Percentiles rank a stretch among this genome's conserved stretches.
These are phyloP conservation scores for Oxyruncus cristatus DNA, from an alignment of 2,113 vertebrate genomes.

Conservation along the genomic window DNA sequence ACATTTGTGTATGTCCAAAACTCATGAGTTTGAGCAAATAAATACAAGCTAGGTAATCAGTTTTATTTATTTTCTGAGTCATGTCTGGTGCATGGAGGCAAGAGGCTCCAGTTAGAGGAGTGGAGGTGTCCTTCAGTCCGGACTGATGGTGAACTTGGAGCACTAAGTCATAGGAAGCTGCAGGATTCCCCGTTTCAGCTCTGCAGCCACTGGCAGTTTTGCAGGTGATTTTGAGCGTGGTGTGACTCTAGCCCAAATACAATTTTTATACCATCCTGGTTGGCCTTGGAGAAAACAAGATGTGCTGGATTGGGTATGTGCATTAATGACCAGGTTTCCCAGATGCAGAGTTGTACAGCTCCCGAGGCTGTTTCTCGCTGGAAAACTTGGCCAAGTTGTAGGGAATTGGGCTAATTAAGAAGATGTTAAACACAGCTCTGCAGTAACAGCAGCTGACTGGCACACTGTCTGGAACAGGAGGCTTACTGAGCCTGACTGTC, in stretches of 20 bases:
- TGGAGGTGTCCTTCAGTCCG: neutral
- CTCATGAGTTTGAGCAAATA: conserved; percentile 15
- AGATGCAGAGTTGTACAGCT: neutral
- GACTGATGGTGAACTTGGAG: neutral
- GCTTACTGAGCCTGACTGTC: neutral
- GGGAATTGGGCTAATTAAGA: conserved; percentile 51
- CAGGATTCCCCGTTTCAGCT: rapidly evolving
- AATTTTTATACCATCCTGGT: neutral
- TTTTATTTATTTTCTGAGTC: conserved; percentile 56
- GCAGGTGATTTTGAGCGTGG: neutral
- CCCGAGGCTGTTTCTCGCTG: conserved; percentile 8
- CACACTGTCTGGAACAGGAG: conserved; percentile 40
- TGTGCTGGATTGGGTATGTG: neutral
- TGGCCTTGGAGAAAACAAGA: neutral
- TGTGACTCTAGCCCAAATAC: neutral
- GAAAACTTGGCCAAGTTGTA: conserved; percentile 7
- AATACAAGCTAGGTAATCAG: neutral
- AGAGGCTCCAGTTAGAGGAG: neutral
- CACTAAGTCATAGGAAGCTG: neutral
- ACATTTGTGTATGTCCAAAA: neutral
- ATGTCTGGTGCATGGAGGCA: neutral
- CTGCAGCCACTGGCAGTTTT: neutral
- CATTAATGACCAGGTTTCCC: neutral
- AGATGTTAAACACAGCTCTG: conserved; percentile 17
- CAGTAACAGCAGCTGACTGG: conserved; percentile 48